A percentile compares a stretch with the other conserved stretches of the same genome.
Evolutionary conservation across 2,797 vertebrate genomes (phyloP).

Genomic region (Syngnathus acus): DNA sequence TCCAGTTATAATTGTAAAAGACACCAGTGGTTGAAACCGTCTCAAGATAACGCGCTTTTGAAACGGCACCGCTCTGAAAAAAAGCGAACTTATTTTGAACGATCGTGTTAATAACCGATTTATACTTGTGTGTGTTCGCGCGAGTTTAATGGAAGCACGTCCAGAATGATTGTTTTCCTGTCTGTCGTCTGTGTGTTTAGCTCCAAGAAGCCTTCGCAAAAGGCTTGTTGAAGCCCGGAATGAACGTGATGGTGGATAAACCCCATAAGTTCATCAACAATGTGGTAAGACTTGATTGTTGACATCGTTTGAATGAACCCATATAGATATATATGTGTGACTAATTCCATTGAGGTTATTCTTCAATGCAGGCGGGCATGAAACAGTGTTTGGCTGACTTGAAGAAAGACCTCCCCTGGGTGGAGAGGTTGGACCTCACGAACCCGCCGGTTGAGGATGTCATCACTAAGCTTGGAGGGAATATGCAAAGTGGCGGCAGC

Average conservation of each 20-base stretch:
- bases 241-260: slow-evolving; percentile 78
- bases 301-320: not conserved
- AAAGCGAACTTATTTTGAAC: not conserved
- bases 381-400: slow-evolving; percentile 80
- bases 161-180: no score
- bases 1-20: not conserved
- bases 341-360: not conserved
- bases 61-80: not conserved
- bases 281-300: slow-evolving; percentile 63
- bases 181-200: slow-evolving; percentile 47
- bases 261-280: slow-evolving; percentile 73
- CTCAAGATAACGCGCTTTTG: not conserved
- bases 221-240: slow-evolving; percentile 83
- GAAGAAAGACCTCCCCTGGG: slow-evolving; percentile 77
- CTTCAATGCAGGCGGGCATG: slow-evolving; percentile 74
- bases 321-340: not conserved
- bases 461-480: slow-evolving; percentile 41
- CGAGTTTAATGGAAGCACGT: no score
- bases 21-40: not conserved
- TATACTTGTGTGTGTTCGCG: no score
- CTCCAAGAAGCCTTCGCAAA: slow-evolving; percentile 85
- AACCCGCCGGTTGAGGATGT: slow-evolving; percentile 61
- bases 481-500: slow-evolving; percentile 10
- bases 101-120: not conserved
- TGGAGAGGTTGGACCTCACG: slow-evolving; percentile 86